These are phyloP conservation scores for Anadara kagoshimensis DNA, from an alignment of 1,140 invertebrate species.

Conservation along the genomic window DNA sequence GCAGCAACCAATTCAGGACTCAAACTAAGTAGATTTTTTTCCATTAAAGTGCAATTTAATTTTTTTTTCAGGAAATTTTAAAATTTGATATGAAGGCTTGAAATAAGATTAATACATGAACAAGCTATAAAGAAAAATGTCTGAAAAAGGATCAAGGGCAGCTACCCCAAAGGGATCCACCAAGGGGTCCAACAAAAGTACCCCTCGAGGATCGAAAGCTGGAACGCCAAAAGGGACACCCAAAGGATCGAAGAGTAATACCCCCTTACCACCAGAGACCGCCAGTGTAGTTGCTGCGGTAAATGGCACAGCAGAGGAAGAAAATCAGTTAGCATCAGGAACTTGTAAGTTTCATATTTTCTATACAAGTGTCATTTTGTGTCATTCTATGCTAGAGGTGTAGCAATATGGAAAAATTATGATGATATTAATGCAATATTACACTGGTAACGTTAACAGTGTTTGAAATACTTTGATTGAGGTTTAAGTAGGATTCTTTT, in stretches of 20 bases:
- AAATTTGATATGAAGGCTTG: not conserved
- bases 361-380: not conserved
- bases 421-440: too few relatives aligned
- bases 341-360: slow-evolving; percentile 20
- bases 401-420: too few relatives aligned
- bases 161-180: slow-evolving; percentile 37
- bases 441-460: too few relatives aligned
- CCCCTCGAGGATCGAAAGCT: slow-evolving; percentile 54
- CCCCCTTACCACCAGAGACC: slow-evolving; percentile 46
- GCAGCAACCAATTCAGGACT: too few relatives aligned
- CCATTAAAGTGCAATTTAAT: too few relatives aligned
- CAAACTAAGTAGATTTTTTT: too few relatives aligned
- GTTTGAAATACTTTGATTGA: too few relatives aligned
- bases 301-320: slow-evolving; percentile 21
- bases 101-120: not conserved
- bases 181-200: slow-evolving; percentile 45
- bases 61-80: not conserved
- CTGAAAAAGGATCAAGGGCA: slow-evolving; percentile 45
- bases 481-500: too few relatives aligned
- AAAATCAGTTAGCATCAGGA: slow-evolving; percentile 25
- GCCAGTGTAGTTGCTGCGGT: slow-evolving; percentile 20
- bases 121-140: slow-evolving; percentile 31
- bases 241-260: slow-evolving; percentile 60
- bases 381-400: too few relatives aligned
- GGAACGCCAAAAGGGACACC: slow-evolving; percentile 53